phyloP scores from a whole-genome alignment of 1,140 invertebrate species.

The Saccostrea cuccullata region DNA sequence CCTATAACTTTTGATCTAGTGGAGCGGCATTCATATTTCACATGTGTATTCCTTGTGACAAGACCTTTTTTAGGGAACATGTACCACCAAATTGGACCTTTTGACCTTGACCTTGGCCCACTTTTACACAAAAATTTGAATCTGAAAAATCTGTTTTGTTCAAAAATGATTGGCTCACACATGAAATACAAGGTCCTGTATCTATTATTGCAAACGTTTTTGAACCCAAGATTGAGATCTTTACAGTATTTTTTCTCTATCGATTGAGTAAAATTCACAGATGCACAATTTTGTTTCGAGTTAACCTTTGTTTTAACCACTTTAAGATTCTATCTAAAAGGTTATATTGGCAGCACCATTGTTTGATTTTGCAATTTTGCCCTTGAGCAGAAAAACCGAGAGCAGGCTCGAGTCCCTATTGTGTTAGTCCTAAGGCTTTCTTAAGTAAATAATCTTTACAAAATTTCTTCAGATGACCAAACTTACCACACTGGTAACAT shows the following conservation, averaged over 20 bases:
- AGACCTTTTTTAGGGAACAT: no score
- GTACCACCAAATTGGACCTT: no score
- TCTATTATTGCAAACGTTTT: constrained; percentile 26
- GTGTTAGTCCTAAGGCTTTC: neutral
- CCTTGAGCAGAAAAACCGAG: neutral
- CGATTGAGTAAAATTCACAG: neutral
- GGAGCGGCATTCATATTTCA: no score
- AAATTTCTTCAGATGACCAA: constrained; percentile 2
- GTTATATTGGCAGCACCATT: neutral
- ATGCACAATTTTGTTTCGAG: neutral
- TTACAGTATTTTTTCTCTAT: constrained; percentile 42
- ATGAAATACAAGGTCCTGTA: constrained; percentile 32
- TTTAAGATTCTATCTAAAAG: neutral
- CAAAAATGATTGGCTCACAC: constrained; percentile 22
- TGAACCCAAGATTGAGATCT: neutral
- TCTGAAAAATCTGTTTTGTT: neutral
- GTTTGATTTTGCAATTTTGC: neutral
- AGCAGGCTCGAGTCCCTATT: constrained; percentile 33
- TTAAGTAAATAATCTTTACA: constrained; percentile 2
- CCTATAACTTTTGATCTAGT: no score
- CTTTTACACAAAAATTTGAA: no score
- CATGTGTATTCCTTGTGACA: no score
- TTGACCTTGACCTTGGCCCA: no score
- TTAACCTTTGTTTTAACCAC: neutral
- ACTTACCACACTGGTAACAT: constrained; percentile 11